Conservation (phyloP, 1,140 invertebrate species). For the Lysiphlebus fabarum region DNA sequence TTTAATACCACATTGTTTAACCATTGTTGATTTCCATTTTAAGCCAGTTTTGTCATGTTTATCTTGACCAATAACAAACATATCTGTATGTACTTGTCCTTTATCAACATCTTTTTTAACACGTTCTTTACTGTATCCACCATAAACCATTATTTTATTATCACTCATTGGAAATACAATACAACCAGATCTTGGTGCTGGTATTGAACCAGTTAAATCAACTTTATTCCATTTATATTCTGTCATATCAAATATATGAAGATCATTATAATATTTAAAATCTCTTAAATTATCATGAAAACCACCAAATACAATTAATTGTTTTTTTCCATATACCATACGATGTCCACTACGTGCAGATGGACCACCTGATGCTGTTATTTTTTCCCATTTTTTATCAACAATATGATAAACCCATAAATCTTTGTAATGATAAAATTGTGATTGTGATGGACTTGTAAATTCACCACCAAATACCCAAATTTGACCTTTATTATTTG, state of each 20-base stretch:
- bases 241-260: slow-evolving; percentile 79
- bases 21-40: slow-evolving; percentile 74
- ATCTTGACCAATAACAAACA: slow-evolving; percentile 71
- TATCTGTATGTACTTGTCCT: slow-evolving; percentile 77
- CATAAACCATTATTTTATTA: slow-evolving; percentile 71
- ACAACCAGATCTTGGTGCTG: slow-evolving; percentile 72
- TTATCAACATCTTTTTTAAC: slow-evolving; percentile 79
- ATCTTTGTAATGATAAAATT: slow-evolving; percentile 93
- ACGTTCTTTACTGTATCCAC: slow-evolving; percentile 81
- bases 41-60: slow-evolving; percentile 62
- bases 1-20: slow-evolving; percentile 66
- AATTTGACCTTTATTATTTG: slow-evolving; percentile 70
- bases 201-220: slow-evolving; percentile 61
- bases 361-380: slow-evolving; percentile 70
- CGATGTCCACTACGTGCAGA: slow-evolving; percentile 85
- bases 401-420: slow-evolving; percentile 81
- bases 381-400: slow-evolving; percentile 85
- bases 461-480: slow-evolving; percentile 94
- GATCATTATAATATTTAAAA: slow-evolving; percentile 88
- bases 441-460: slow-evolving; percentile 81
- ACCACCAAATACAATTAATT: slow-evolving; percentile 85
- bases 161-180: slow-evolving; percentile 52
- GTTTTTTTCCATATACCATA: slow-evolving; percentile 78
- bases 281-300: slow-evolving; percentile 86
- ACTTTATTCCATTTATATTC: slow-evolving; percentile 78